Conservation (phyloP, 2,797 vertebrate genomes). For the Columba guinea region DNA sequence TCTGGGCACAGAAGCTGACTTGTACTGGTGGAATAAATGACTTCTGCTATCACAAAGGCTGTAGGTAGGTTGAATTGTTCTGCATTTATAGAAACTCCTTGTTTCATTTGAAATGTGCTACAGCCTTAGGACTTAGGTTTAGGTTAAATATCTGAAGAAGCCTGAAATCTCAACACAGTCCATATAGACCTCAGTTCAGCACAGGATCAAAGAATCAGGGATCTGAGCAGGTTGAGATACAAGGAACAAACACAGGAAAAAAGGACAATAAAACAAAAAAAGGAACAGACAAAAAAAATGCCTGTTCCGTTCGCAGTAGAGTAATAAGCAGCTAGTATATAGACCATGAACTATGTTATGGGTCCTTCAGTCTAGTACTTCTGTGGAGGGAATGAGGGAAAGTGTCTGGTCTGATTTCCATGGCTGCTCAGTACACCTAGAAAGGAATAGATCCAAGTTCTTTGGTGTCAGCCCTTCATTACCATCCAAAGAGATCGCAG, state of each 20-base stretch:
- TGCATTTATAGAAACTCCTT: neutral
- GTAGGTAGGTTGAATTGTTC: neutral
- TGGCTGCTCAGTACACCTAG: neutral
- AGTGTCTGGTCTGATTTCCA: neutral
- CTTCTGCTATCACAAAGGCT: neutral
- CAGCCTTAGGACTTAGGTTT: neutral
- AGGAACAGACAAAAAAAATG: neutral
- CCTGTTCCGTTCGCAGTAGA: neutral
- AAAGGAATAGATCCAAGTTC: neutral
- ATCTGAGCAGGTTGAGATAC: neutral
- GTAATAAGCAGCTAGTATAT: neutral
- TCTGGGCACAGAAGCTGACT: neutral
- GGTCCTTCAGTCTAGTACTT: neutral
- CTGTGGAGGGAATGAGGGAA: neutral
- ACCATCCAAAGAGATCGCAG: neutral
- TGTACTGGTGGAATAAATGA: neutral
- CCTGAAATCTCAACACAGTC: neutral
- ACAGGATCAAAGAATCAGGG: neutral
- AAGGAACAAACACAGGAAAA: neutral
- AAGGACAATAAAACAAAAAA: neutral
- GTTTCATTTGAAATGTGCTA: neutral
- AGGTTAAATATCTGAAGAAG: neutral
- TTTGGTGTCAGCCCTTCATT: neutral
- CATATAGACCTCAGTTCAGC: neutral
- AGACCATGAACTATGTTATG: neutral